A percentile compares a stretch with the other conserved stretches of the same genome.
Conservation (phyloP, 2,113 vertebrate genomes). For the Machaerirhynchus nigripectus region DNA sequence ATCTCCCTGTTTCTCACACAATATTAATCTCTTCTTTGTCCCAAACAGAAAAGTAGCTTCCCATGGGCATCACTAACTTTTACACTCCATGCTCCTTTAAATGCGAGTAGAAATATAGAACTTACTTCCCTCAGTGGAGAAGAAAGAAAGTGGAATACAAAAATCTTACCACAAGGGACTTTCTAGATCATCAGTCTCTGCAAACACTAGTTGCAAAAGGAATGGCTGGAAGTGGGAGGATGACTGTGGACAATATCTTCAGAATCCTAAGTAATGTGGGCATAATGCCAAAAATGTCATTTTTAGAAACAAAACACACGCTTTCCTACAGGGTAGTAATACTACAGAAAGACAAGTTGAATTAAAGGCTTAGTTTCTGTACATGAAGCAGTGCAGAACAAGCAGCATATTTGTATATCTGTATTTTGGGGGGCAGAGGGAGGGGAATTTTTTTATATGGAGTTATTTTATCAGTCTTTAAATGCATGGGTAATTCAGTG, state of each 20-base stretch:
- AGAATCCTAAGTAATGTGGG: neutral
- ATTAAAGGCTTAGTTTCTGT: neutral
- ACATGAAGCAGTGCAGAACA: neutral
- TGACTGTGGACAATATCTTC: neutral
- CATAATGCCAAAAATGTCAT: neutral
- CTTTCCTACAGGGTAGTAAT: neutral
- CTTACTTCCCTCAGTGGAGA: neutral
- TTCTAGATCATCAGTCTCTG: neutral
- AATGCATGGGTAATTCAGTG: neutral
- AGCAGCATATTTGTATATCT: neutral
- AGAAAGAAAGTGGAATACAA: neutral
- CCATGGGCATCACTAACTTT: neutral
- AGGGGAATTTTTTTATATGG: neutral
- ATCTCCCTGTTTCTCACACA: neutral
- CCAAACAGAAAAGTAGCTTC: neutral
- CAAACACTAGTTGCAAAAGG: neutral
- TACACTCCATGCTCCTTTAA: neutral
- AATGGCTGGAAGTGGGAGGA: neutral
- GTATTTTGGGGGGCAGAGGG: neutral
- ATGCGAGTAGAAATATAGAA: neutral
- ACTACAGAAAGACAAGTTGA: neutral
- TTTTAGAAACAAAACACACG: neutral
- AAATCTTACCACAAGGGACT: neutral
- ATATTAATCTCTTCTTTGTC: neutral
- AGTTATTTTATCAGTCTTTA: neutral